Conservation (phyloP, 2,797 vertebrate genomes). For the Tiaroga cobitis region DNA sequence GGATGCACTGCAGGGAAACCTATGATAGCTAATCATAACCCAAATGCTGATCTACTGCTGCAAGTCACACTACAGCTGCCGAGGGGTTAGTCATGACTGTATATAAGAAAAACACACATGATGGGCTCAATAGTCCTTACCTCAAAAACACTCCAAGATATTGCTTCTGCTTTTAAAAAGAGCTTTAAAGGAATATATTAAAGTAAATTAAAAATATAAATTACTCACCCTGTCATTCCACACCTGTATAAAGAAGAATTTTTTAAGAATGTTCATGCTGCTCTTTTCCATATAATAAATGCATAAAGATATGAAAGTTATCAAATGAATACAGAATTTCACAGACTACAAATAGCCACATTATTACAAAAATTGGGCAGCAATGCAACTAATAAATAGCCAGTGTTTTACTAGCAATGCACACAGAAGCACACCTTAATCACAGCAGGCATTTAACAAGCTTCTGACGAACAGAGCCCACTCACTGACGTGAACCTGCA, state of each 20-base stretch:
- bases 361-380: not conserved
- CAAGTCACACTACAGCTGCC: too few species aligned
- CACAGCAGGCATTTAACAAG: slow-evolving; percentile 18
- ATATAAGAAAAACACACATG: too few species aligned
- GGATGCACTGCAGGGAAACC: too few species aligned
- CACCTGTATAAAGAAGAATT: not conserved
- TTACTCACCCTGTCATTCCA: too few species aligned
- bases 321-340: not conserved
- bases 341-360: slow-evolving; percentile 16
- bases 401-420: slow-evolving; percentile 1
- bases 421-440: slow-evolving; percentile 3
- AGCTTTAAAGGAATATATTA: not conserved
- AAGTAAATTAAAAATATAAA: not conserved
- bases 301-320: not conserved
- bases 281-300: not conserved
- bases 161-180: not conserved
- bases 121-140: too few species aligned
- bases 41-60: too few species aligned
- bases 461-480: slow-evolving; percentile 28
- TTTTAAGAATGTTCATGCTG: not conserved
- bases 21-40: too few species aligned
- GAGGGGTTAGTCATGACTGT: too few species aligned
- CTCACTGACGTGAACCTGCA: slow-evolving; percentile 33
- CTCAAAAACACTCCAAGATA: not conserved
- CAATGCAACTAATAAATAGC: slow-evolving; percentile 24